A percentile compares a stretch with the other conserved stretches of the same genome.
phyloP scores from a whole-genome alignment of 1,140 invertebrate species.

The Plodia interpunctella region DNA sequence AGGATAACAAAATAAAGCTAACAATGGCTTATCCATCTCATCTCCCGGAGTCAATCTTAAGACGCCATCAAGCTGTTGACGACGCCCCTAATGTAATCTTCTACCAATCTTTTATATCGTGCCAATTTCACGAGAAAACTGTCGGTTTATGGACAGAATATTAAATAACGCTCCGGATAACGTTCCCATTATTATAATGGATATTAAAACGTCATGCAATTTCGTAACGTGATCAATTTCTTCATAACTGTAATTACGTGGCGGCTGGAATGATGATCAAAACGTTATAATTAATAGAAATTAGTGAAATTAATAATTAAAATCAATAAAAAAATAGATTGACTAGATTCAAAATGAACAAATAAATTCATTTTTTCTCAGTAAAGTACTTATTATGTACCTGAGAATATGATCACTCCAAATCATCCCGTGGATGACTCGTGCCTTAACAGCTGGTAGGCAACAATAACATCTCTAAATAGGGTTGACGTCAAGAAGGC shows the following conservation, averaged over 20 bases:
- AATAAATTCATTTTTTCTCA: too few species aligned
- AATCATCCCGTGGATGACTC: too few species aligned
- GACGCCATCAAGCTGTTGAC: not conserved
- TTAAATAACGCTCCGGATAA: slow-evolving; percentile 5
- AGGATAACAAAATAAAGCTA: not conserved
- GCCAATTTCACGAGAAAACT: slow-evolving; percentile 6
- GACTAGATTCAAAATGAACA: too few species aligned
- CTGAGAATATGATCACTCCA: too few species aligned
- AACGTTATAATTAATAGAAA: not conserved
- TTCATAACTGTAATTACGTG: slow-evolving; percentile 2
- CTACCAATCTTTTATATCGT: slow-evolving; percentile 12
- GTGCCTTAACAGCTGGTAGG: too few species aligned
- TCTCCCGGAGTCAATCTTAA: not conserved
- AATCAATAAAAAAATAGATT: too few species aligned
- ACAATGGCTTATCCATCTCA: slow-evolving; percentile 1
- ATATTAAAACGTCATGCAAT: slow-evolving; percentile 8
- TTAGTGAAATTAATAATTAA: too few species aligned
- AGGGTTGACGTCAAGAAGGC: too few species aligned
- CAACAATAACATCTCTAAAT: too few species aligned
- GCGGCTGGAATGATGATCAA: not conserved
- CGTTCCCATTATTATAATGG: slow-evolving; percentile 1
- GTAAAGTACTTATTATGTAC: too few species aligned
- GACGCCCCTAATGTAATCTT: slow-evolving; percentile 8
- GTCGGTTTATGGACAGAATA: slow-evolving; percentile 5
- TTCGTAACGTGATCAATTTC: slow-evolving; percentile 7